Conservation (phyloP, 64 coral and sea anemone genomes). For the Stichodactyla helianthus region DNA sequence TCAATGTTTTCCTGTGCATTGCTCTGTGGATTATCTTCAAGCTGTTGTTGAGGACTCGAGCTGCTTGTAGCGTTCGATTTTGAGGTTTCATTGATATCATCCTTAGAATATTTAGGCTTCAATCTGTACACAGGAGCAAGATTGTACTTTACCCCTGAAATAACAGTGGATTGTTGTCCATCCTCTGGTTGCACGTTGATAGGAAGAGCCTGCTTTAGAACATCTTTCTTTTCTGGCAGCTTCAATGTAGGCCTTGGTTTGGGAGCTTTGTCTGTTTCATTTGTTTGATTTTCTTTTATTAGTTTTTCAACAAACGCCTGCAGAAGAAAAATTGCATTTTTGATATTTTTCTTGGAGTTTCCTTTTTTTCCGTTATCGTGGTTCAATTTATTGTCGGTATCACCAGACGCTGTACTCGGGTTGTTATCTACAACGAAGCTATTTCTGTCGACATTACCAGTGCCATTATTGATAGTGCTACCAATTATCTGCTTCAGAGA, state of each 20-base stretch:
- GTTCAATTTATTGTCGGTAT: not conserved
- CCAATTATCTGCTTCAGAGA: not conserved
- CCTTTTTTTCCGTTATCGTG: not conserved
- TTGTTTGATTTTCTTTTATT: not conserved
- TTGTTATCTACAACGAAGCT: not conserved
- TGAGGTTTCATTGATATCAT: not conserved
- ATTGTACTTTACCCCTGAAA: not conserved
- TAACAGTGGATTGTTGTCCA: not conserved
- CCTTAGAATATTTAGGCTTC: not conserved
- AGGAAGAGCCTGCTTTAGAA: not conserved
- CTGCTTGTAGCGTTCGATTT: not conserved
- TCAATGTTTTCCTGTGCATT: not conserved
- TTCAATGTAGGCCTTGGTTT: not conserved
- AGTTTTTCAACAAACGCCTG: slow-evolving; percentile 13
- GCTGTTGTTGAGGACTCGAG: not conserved
- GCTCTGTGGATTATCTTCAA: not conserved
- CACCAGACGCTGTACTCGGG: not conserved
- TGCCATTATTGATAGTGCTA: not conserved
- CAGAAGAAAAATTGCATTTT: not conserved
- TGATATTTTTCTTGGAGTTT: not conserved
- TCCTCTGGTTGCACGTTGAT: not conserved
- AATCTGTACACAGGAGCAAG: not conserved
- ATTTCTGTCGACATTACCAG: not conserved
- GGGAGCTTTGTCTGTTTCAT: not conserved
- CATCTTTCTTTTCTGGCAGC: not conserved